Base-by-base conservation (phyloP, 2,888 invertebrate species). In the Sarcophaga carnaria region DNA sequence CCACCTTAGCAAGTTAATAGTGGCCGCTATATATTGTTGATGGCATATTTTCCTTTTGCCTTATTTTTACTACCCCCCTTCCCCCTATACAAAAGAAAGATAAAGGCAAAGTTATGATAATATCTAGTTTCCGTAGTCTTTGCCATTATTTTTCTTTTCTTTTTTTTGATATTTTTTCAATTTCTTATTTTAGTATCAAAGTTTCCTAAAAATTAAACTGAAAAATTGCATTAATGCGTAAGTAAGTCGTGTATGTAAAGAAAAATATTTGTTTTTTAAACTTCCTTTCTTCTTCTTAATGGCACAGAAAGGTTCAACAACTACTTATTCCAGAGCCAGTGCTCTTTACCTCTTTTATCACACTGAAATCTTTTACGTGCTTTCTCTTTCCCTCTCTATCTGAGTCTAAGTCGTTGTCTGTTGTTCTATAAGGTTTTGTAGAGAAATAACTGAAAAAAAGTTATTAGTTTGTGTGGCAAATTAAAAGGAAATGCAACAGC, bases 401-500 rank as follows among this genome's bases (percentile, higher is more conserved):
- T 37, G 37, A 37, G 37, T 37, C 62, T 66, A 84, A 81, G 45
- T 76, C 76, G 70, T 82, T 84, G 78, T 66, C 78, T 79, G 76
- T 72, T 75, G 62, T 72, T 78, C 12, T 54, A 66, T 66, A 75
- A 80, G 76, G 60, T 80, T 80, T 54, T 3, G 2, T 17, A 17
- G 14, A 54, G 17, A 11, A 27, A 67, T 11, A 20, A 20, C 8
- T 8, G 27, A 25, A 37, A 75, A 83, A 84, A 84, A 80, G 71
- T 80, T 85, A 80, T 80, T 80, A 84, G 64, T 76, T 80, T 80
- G 70, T 75, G 75, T 80, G 8, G 47, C 71, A 84, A 70, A 80
- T 84, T 80, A 80, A 80, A 71, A 71, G 76, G 76, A 85, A 85
- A 85, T 80, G 87, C 87, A 87, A 87, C 87, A 87, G 87, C 80